A percentile compares a stretch with the other conserved stretches of the same genome.
Evolutionary conservation across 2,113 vertebrate genomes (phyloP).

Genomic region (Tachysurus fulvidraco): DNA sequence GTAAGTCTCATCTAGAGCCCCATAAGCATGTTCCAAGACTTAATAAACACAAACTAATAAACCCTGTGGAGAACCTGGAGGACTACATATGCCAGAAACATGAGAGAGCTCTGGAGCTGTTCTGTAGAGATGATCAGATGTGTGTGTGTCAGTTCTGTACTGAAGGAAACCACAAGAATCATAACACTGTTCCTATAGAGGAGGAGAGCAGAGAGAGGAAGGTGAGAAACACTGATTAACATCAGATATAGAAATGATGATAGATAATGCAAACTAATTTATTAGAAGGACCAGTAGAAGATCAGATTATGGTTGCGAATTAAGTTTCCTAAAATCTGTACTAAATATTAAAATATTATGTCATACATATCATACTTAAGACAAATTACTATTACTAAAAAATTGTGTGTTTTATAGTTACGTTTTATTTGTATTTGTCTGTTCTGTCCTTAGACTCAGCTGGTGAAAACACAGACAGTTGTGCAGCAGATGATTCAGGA

Average conservation of each 20-base stretch:
- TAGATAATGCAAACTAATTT: background rate
- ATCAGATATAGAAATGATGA: background rate
- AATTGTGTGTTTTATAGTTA: no score
- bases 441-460: no score
- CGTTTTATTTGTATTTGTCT: no score
- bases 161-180: background rate
- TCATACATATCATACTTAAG: no score
- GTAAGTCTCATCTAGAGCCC: background rate
- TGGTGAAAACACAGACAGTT: no score
- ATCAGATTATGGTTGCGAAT: no score
- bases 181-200: constrained; percentile 2
- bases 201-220: constrained; percentile 1
- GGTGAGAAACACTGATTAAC: background rate
- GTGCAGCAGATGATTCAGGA: no score
- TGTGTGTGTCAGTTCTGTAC: constrained; percentile 7
- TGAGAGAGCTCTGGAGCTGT: constrained; percentile 57
- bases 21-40: background rate
- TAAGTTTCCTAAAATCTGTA: no score
- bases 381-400: no score
- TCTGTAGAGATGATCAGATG: constrained; percentile 52
- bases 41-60: background rate
- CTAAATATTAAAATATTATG: no score
- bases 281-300: no score
- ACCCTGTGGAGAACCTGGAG: background rate
- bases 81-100: constrained; percentile 52